Evolutionary conservation across 2,888 invertebrate genomes (phyloP).

Genomic region (Tachystola acroxantha): DNA sequence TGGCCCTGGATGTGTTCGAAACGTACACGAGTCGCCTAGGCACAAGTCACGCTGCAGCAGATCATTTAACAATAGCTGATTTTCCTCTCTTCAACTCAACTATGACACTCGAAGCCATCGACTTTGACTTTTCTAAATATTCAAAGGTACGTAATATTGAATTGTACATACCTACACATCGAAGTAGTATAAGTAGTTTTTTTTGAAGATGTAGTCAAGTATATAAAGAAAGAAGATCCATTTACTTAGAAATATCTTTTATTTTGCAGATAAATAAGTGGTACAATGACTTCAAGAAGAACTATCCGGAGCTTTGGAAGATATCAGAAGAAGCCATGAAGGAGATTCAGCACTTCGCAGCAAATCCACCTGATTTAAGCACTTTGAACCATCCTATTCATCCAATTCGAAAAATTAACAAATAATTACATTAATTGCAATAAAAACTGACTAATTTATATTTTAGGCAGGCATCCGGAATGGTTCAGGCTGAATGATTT

Average conservation of each 20-base stretch:
- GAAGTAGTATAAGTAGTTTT: not conserved
- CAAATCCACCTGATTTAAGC: slow-evolving; percentile 85
- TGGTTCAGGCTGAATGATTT: no score
- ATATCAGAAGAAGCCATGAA: slow-evolving; percentile 83
- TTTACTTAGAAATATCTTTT: not conserved
- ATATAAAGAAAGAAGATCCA: no score
- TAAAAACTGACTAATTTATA: no score
- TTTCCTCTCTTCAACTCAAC: slow-evolving; percentile 84
- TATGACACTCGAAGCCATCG: slow-evolving; percentile 84
- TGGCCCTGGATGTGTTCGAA: slow-evolving; percentile 82
- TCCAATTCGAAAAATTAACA: slow-evolving; percentile 76
- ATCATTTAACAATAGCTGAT: slow-evolving; percentile 86
- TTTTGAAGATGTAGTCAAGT: no score
- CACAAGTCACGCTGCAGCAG: slow-evolving; percentile 81
- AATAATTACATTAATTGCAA: slow-evolving; percentile 25
- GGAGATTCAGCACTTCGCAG: slow-evolving; percentile 81
- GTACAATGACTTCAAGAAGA: slow-evolving; percentile 84
- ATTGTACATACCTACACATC: not conserved
- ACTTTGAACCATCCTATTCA: slow-evolving; percentile 86
- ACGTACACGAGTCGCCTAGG: slow-evolving; percentile 80
- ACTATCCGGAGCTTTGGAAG: slow-evolving; percentile 83
- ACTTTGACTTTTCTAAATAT: slow-evolving; percentile 81
- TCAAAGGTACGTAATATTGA: slow-evolving; percentile 49
- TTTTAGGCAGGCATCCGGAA: no score
- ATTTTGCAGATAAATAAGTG: slow-evolving; percentile 74